Percentiles rank a stretch among this genome's conserved stretches.
Conservation (phyloP, 2,113 vertebrate genomes). For the Rhagologus leucostigma region DNA sequence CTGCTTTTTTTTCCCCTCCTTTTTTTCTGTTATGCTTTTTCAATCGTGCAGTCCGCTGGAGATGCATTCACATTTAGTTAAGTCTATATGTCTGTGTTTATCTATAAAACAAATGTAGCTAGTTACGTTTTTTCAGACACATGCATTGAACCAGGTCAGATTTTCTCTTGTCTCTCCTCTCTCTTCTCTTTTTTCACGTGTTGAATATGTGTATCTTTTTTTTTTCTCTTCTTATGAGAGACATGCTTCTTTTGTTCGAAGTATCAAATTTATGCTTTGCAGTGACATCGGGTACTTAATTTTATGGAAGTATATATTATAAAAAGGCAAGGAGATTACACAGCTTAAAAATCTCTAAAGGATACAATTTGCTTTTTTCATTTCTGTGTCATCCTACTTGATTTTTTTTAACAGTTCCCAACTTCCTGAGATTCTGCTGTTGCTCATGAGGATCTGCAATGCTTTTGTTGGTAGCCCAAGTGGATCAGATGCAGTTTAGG, state of each 20-base stretch:
- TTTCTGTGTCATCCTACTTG: not conserved
- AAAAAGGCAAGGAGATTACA: not conserved
- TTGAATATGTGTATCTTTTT: not conserved
- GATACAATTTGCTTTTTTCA: not conserved
- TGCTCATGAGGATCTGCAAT: not conserved
- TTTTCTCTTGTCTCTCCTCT: not conserved
- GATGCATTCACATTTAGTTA: not conserved
- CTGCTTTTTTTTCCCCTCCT: not conserved
- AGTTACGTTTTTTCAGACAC: not conserved
- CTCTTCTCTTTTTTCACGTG: not conserved
- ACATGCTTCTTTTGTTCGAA: slow-evolving; percentile 13
- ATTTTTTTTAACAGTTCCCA: not conserved
- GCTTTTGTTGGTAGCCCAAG: not conserved
- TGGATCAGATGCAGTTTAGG: not conserved
- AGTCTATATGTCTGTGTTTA: not conserved
- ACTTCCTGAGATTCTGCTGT: not conserved
- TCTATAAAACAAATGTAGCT: not conserved
- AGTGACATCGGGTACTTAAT: not conserved
- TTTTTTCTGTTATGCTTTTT: not conserved
- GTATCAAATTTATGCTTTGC: not conserved
- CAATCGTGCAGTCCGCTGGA: not conserved
- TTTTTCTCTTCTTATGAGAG: not conserved
- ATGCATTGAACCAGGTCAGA: not conserved
- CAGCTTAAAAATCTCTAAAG: not conserved
- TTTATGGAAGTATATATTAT: not conserved